Percentiles rank a stretch among this genome's conserved stretches.
These are phyloP conservation scores for Dermatemys mawii DNA, from an alignment of 2,113 vertebrate species.

Conservation along the genomic window DNA sequence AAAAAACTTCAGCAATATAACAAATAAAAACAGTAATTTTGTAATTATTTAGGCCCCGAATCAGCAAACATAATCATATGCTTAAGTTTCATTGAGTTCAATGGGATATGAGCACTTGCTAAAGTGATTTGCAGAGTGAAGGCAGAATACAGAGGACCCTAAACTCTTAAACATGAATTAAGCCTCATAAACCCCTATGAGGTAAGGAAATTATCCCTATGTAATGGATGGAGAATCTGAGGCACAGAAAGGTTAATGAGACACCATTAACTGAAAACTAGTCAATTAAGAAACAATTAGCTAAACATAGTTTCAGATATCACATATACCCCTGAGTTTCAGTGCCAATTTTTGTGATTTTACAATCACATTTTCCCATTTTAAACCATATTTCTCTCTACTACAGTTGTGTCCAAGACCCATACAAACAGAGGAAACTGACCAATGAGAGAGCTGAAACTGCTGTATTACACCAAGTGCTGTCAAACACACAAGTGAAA, in stretches of 20 bases:
- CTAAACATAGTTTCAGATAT: background rate
- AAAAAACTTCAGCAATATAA: background rate
- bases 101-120: background rate
- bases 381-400: background rate
- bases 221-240: background rate
- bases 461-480: background rate
- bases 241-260: background rate
- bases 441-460: background rate
- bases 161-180: fast-evolving
- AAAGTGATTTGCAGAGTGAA: background rate
- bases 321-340: background rate
- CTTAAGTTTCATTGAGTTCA: background rate
- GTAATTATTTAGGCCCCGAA: background rate
- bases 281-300: background rate
- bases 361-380: background rate
- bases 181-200: background rate
- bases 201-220: background rate
- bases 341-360: background rate
- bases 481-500: background rate
- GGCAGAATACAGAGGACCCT: fast-evolving
- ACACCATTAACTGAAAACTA: too few species aligned
- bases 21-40: background rate
- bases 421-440: fast-evolving
- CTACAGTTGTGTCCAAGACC: background rate
- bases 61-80: background rate